Conservation (phyloP, 2,113 vertebrate genomes). For the Pollachius pollachius region DNA sequence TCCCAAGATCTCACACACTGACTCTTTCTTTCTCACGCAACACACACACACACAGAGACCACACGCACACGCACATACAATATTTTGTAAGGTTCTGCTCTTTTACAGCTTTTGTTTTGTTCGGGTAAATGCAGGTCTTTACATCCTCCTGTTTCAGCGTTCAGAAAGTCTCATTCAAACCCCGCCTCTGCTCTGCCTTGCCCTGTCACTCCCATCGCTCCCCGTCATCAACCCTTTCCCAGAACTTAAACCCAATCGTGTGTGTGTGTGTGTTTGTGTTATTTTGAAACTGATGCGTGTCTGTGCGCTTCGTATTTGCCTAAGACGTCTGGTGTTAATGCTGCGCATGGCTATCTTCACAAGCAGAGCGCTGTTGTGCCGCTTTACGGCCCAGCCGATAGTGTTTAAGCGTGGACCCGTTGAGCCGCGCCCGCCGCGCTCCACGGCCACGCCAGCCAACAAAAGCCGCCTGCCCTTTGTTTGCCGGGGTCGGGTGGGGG, state of each 20-base stretch:
- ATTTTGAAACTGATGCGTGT: slow-evolving; percentile 9
- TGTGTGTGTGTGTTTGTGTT: slow-evolving; percentile 10
- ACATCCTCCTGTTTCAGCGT: not conserved
- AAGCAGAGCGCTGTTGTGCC: slow-evolving; percentile 18
- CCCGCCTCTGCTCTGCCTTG: slow-evolving; percentile 2
- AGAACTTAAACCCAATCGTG: slow-evolving; percentile 26
- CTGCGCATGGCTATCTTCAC: too few species aligned
- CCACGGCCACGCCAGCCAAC: slow-evolving; percentile 42
- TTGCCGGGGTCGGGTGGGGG: slow-evolving; percentile 41
- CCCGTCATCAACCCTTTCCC: slow-evolving; percentile 35
- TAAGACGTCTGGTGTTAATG: too few species aligned
- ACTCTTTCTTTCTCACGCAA: slow-evolving; percentile 18
- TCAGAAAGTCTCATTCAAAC: not conserved
- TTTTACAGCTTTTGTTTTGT: slow-evolving; percentile 35
- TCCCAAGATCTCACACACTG: slow-evolving; percentile 8
- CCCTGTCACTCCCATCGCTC: slow-evolving; percentile 36
- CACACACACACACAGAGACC: not conserved
- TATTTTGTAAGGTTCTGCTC: not conserved
- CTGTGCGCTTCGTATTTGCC: slow-evolving; percentile 9
- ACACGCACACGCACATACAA: slow-evolving; percentile 7
- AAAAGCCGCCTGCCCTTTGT: slow-evolving; percentile 43
- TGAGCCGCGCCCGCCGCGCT: slow-evolving; percentile 39
- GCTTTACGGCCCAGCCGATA: slow-evolving; percentile 61
- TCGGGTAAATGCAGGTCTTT: slow-evolving; percentile 26
- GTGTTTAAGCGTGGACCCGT: slow-evolving; percentile 57